Conservation (phyloP, 2,797 vertebrate species). For the Spizella passerina region DNA sequence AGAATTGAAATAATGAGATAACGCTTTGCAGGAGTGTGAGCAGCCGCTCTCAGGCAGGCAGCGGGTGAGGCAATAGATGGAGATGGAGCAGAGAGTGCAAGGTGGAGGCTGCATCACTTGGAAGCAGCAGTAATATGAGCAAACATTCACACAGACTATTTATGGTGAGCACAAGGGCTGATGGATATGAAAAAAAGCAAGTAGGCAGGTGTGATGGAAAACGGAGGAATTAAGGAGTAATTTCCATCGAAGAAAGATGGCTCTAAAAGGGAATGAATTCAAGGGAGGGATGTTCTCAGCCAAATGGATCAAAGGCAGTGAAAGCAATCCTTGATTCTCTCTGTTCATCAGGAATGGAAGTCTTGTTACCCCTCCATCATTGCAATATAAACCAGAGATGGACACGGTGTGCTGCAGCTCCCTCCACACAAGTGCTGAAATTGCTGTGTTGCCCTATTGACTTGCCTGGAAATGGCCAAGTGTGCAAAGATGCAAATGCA, state of each 20-base stretch:
- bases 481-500: not conserved
- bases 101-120: slow-evolving; percentile 17
- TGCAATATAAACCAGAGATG: fast-evolving
- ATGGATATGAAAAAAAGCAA: slow-evolving; percentile 24
- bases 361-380: not conserved
- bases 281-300: slow-evolving; percentile 1
- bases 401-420: fast-evolving
- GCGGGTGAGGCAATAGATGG: slow-evolving; percentile 31
- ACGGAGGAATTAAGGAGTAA: slow-evolving; percentile 54
- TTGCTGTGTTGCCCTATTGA: not conserved
- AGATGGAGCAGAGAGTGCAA: slow-evolving; percentile 33
- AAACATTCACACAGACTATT: slow-evolving; percentile 9
- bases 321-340: not conserved
- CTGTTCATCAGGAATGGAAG: not conserved
- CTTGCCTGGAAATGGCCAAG: not conserved
- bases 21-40: slow-evolving; percentile 52
- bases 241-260: not conserved
- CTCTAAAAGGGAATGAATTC: not conserved
- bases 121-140: slow-evolving; percentile 42
- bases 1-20: slow-evolving; percentile 70
- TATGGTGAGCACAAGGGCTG: not conserved
- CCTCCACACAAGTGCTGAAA: not conserved
- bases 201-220: not conserved
- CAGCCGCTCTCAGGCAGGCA: slow-evolving; percentile 27
- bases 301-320: not conserved